Base-by-base conservation (phyloP, 2,797 vertebrate genomes). In the Microctenopoma steveboyesi region DNA sequence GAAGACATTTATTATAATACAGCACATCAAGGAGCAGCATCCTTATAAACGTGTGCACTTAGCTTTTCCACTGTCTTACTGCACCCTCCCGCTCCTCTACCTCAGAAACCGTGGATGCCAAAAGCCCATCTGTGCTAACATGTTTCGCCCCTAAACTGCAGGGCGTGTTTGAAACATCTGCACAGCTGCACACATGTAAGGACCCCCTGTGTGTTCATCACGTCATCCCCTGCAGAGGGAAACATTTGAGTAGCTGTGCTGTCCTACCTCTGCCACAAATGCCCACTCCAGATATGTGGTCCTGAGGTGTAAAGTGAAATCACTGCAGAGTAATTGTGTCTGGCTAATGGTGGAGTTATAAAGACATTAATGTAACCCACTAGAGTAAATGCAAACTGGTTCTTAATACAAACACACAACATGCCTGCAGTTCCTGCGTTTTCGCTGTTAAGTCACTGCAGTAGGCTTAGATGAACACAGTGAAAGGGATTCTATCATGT, bases 151-250 rank as follows among this genome's bases (percentile, higher is more conserved):
- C 47, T 72, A 77, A 84, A 84, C 66, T 56, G 6, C 1, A 12
- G 64, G 47, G 79, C 83, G 78, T 74, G 61, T 71, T 69, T 15
- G 35, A 74, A 75, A 79, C 74, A 74, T 52, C 74, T 80, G 27
- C 62, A 74, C 79, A 76, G 60, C 76, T 72, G 76, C 79, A 83
- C 57, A 61, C 47, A 62, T 30, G 37, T 10, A 11, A 10, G 9
- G 37, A 37, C 8, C 3, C 35, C 1, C 9, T 37, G 11, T 1
- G 9, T 37, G 37, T 37, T 37, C 11, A 37, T 37, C 8, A 9
- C 8, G 2, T 11, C 37, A 9, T 11, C 10, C 25, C 22, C 25
- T 6, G 25, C 55, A 66, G 42, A 15, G 69, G 43, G 28, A 65
- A 62, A 47, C 30, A 76, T 74, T 58, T 46, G 58, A 51, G 57